Conservation (phyloP, 2,113 vertebrate species). For the Cairina moschata region DNA sequence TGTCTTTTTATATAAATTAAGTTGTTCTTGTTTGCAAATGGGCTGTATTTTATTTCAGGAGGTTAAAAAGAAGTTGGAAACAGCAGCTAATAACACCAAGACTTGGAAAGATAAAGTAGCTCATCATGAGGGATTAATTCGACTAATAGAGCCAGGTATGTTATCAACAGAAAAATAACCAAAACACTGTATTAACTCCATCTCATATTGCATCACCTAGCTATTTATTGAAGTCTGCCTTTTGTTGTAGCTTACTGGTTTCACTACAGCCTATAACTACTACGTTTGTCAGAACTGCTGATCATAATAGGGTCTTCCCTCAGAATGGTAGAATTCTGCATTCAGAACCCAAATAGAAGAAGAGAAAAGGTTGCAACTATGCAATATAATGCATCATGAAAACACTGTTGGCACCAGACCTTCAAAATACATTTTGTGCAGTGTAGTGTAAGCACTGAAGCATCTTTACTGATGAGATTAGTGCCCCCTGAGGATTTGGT, state of each 20-base stretch:
- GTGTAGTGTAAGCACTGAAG: too few species aligned
- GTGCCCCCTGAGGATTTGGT: background rate
- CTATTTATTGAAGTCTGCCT: background rate
- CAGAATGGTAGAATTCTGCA: background rate
- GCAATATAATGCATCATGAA: too few species aligned
- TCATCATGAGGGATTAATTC: conserved; percentile 92
- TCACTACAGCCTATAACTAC: background rate
- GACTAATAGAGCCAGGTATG: conserved; percentile 94
- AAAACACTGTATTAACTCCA: background rate
- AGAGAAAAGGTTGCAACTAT: background rate
- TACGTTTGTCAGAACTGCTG: background rate
- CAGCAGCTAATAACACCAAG: conserved; percentile 89
- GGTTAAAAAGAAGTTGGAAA: conserved; percentile 91
- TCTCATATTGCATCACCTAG: background rate
- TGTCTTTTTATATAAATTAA: background rate
- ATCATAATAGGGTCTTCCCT: background rate
- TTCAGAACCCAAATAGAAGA: background rate
- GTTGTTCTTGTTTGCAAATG: background rate
- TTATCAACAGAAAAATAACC: background rate
- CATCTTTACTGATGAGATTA: background rate
- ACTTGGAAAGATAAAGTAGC: conserved; percentile 97
- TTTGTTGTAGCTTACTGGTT: background rate
- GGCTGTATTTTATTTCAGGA: conserved; percentile 76
- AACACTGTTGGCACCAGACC: background rate
- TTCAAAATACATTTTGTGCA: background rate